Base-by-base conservation (phyloP, 2,888 invertebrate genomes). In the Lithophane ornitopus region DNA sequence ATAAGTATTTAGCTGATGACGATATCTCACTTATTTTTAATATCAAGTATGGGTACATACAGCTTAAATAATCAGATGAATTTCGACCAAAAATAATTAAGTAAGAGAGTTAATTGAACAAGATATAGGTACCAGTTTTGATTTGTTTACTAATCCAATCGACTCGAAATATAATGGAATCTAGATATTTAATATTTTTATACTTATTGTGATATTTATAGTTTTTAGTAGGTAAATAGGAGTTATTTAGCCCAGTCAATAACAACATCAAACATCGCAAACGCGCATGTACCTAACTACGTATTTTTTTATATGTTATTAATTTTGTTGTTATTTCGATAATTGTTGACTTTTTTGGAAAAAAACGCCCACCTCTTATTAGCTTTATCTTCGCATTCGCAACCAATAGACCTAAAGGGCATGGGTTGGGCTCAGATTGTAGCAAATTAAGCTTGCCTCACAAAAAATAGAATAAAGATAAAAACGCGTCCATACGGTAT, bases 141-240 rank as follows among this genome's bases (percentile, higher is more conserved):
- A 76, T 65, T 59, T 28, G 41, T 83, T 74, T 84, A 59, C 54
- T 56, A 44, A 70, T 52, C 26, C 12, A 76, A 73, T 84, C 72
- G 70, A 41, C 22, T 41, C 52, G 39, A 70, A 67, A 70, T 34
- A 41, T 61, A 28, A 49, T 70, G 46, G 8, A 83, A 73, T 72
- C 56, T 67, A 61, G 34, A 41, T 65, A 62, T 62, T 78, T 46
- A 68, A 44, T 65, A 58, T 65, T 80, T 61, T 12, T 84, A n/a
- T n/a, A n/a, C n/a, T n/a, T n/a, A 71, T 70, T 71, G n/a, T 58
- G 41, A 70, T 65, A 22, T 68, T 76, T 80, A 78, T 78, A 79
- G 71, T 68, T 87, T 78, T 39, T 80, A 82, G 74, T 83, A 34
- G 34, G 6, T 34, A 73, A 78, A 76, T 78, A 78, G 84, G 80